Evolutionary conservation across 2,113 vertebrate genomes (phyloP).

Genomic region (Xenopus tropicalis): UCB_Xtro_10.0 CM004443.2:193482001-193482500

Average conservation of each 20-base stretch:
- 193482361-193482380: slow-evolving; percentile 22
- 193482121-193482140: slow-evolving; percentile 42
- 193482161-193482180: slow-evolving; percentile 26
- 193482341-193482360: slow-evolving; percentile 3
- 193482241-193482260: slow-evolving; percentile 34
- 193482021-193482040: neutral
- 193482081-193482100: slow-evolving; percentile 29
- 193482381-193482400: slow-evolving; percentile 17
- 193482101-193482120: slow-evolving; percentile 14
- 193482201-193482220: slow-evolving; percentile 37
- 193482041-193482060: neutral
- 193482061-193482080: slow-evolving; percentile 13
- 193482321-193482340: slow-evolving; percentile 25
- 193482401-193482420: slow-evolving; percentile 18
- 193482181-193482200: slow-evolving; percentile 28
- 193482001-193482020: no score
- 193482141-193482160: slow-evolving; percentile 29
- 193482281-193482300: slow-evolving; percentile 34
- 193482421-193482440: slow-evolving; percentile 1
- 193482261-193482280: slow-evolving; percentile 30
- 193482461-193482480: neutral
- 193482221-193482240: slow-evolving; percentile 41
- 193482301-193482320: slow-evolving; percentile 36
- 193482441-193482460: neutral
- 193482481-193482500: slow-evolving; percentile 3